phyloP scores from a whole-genome alignment of 1,140 invertebrate species.

The Meloidogyne floridensis region DNA sequence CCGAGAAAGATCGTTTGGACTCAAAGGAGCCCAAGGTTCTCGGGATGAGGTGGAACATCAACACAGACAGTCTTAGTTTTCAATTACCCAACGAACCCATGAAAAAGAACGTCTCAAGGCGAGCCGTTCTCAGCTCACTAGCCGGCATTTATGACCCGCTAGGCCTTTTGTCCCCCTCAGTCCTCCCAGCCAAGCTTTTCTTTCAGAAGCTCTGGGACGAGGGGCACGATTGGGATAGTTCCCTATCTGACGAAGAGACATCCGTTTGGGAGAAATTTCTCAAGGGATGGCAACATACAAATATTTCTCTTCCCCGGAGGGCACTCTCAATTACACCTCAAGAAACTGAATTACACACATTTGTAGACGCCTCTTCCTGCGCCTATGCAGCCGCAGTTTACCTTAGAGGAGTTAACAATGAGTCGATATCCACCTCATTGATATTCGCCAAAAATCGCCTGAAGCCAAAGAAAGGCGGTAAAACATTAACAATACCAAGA shows the following conservation, averaged over 20 bases:
- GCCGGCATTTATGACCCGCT: conserved; percentile 28
- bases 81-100: not conserved
- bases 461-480: not conserved
- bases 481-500: conserved; percentile 11
- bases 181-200: no score
- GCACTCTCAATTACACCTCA: not conserved
- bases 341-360: not conserved
- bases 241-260: not conserved
- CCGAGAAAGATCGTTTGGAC: not conserved
- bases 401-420: not conserved
- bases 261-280: not conserved
- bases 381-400: conserved; percentile 6
- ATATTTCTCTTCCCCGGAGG: not conserved
- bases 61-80: not conserved
- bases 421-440: not conserved
- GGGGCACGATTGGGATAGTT: conserved; percentile 12
- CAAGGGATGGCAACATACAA: not conserved
- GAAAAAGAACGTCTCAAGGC: not conserved
- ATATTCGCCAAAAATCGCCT: conserved; percentile 10
- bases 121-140: conserved; percentile 2
- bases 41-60: conserved; percentile 18
- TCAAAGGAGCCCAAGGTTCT: not conserved
- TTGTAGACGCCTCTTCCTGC: not conserved
- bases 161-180: conserved; percentile 3
- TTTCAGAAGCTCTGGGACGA: conserved; percentile 6